Percentiles rank a stretch among this genome's conserved stretches.
These are phyloP conservation scores for Lamellibrachia luymesi DNA, from an alignment of 1,140 invertebrate species.

Conservation along the genomic window DNA sequence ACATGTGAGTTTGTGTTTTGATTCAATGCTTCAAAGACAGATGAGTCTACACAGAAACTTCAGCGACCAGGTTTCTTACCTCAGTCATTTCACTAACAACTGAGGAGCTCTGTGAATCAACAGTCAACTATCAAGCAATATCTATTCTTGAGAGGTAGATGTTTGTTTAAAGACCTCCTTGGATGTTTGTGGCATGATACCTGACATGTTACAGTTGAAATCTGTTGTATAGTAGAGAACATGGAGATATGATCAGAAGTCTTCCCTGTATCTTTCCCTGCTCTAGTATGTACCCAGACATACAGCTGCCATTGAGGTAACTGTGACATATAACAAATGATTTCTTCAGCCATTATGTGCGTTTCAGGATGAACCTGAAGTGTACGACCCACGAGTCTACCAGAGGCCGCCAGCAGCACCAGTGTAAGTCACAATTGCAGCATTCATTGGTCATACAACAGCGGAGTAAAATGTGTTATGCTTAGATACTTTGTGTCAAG, in stretches of 20 bases:
- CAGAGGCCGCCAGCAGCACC: background rate
- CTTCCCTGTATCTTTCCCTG: no score
- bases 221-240: no score
- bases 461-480: background rate
- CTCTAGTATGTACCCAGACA: background rate
- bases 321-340: background rate
- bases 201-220: background rate
- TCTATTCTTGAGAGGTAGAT: background rate
- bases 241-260: no score
- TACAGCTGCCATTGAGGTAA: background rate
- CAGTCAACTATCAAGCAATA: background rate
- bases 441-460: background rate
- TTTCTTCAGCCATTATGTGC: background rate
- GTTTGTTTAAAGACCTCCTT: background rate
- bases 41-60: background rate
- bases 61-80: background rate
- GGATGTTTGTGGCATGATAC: background rate
- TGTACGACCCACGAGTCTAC: constrained; percentile 47
- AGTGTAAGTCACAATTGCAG: background rate
- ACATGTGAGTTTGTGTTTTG: background rate
- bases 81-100: background rate
- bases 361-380: constrained; percentile 47
- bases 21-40: background rate
- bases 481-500: background rate
- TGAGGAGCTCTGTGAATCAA: background rate